Base-by-base conservation (phyloP, 2,113 vertebrate genomes). In the Taurulus bubalis region DNA sequence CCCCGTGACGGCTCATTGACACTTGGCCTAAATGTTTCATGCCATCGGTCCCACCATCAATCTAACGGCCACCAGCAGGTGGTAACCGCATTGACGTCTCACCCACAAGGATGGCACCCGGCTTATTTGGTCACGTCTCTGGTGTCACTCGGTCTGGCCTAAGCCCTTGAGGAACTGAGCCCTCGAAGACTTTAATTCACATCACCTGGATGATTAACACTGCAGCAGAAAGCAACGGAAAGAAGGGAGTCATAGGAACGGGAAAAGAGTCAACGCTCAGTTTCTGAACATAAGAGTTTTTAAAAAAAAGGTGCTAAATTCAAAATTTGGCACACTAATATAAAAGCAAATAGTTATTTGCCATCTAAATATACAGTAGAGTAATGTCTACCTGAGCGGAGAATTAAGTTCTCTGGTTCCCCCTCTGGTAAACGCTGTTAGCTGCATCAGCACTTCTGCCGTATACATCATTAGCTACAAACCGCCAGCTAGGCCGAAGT, bases 61-160 rank as follows among this genome's bases (percentile, higher is more conserved):
- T 84, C 63, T 42, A 71, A 62, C 8, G 0, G 20, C 75, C 63
- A 49, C 11, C 15, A 75, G 67, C 83, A 89, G 80, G 77, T 84
- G 84, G 64, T 14, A 80, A 72, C 34, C 64, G 45, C 81, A 71
- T 40, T 67, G 64, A 88, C 64, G 68, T 72, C 18, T 59, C 40
- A 30, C 53, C 20, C 30, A 80, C 63, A 69, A 63, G 71, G 59
- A 47, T 62, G 22, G n/a, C 24, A 16, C 45, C 45, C 64, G 64
- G 58, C 82, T 85, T 83, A 80, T 88, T 85, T 87, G 84, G 84
- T 10, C 74, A 83, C 55, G 64, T 66, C 64, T 68, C 74, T 79
- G 45, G 40, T 71, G 70, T 56, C 59, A 51, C 1, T n/a, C 14
- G 67, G 32, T 42, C 40, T 3, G 0, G 53, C 34, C 8, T 5